phyloP scores from a whole-genome alignment of 2,888 invertebrate species.

The Bursaphelenchus okinawaensis region DNA sequence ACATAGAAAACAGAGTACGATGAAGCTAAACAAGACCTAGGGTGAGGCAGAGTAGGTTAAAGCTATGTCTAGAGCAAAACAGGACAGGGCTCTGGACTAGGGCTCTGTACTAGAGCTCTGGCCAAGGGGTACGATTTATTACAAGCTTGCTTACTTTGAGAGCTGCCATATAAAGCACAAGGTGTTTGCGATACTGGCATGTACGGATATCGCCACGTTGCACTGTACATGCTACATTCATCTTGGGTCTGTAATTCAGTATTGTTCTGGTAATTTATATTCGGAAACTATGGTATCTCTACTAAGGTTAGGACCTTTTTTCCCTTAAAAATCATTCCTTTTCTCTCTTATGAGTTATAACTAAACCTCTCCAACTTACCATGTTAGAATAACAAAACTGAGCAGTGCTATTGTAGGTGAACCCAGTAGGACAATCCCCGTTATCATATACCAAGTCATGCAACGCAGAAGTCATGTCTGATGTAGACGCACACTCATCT shows the following conservation, averaged over 20 bases:
- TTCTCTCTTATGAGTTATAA: too few relatives aligned
- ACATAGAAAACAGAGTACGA: too few relatives aligned
- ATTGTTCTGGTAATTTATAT: neutral
- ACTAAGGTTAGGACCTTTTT: too few relatives aligned
- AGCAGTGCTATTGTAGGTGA: slow-evolving; percentile 2
- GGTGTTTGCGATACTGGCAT: neutral
- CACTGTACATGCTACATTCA: slow-evolving; percentile 4
- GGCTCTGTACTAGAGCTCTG: too few relatives aligned
- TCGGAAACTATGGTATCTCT: too few relatives aligned
- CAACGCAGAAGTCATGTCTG: neutral
- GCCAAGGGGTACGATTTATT: too few relatives aligned
- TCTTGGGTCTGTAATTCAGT: neutral
- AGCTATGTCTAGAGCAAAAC: too few relatives aligned
- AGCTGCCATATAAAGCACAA: slow-evolving; percentile 5
- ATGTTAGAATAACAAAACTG: slow-evolving; percentile 1
- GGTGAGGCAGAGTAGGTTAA: too few relatives aligned
- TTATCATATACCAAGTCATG: slow-evolving; percentile 7
- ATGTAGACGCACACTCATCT: neutral
- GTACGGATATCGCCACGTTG: slow-evolving; percentile 6
- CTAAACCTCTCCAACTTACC: neutral
- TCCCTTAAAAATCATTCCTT: too few relatives aligned
- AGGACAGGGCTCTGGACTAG: too few relatives aligned
- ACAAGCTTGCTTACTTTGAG: neutral
- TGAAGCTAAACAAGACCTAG: neutral
- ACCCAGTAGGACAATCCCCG: neutral